phyloP scores from a whole-genome alignment of 2,888 invertebrate genomes.

The Caenorhabditis sp. region DNA sequence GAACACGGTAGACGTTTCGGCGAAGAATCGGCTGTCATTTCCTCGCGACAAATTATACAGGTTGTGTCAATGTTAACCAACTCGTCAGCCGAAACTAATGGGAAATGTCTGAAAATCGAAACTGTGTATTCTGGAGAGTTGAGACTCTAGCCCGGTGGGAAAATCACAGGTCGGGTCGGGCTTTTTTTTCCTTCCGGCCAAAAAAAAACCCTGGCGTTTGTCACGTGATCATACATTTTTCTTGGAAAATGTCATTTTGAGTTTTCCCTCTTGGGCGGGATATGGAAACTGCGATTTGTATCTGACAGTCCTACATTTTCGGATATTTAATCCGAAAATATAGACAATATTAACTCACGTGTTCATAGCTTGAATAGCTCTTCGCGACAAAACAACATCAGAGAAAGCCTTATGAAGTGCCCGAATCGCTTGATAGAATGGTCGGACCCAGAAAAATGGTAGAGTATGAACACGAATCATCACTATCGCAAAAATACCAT shows the following conservation, averaged over 20 bases:
- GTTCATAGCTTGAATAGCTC: constrained; percentile 71
- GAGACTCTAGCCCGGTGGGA: too few species aligned
- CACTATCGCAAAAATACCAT: constrained; percentile 88
- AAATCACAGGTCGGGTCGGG: too few species aligned
- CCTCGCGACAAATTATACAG: constrained; percentile 95
- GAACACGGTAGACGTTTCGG: constrained; percentile 96
- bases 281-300: too few species aligned
- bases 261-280: too few species aligned
- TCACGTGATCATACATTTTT: too few species aligned
- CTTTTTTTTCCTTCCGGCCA: too few species aligned
- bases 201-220: too few species aligned
- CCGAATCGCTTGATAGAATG: constrained; percentile 98
- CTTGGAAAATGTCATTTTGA: too few species aligned
- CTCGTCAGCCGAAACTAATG: constrained; percentile 63
- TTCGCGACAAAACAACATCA: constrained; percentile 89
- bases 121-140: too few species aligned
- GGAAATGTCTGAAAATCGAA: constrained; percentile 59
- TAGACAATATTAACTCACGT: constrained; percentile 30
- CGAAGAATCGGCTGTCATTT: constrained; percentile 78
- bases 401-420: constrained; percentile 90
- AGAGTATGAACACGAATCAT: constrained; percentile 97
- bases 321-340: not conserved
- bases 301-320: too few species aligned
- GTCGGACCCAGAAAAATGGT: constrained; percentile 95
- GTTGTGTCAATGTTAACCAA: constrained; percentile 76